phyloP scores from a whole-genome alignment of 2,113 vertebrate species.

The Lucifuga dentata region DNA sequence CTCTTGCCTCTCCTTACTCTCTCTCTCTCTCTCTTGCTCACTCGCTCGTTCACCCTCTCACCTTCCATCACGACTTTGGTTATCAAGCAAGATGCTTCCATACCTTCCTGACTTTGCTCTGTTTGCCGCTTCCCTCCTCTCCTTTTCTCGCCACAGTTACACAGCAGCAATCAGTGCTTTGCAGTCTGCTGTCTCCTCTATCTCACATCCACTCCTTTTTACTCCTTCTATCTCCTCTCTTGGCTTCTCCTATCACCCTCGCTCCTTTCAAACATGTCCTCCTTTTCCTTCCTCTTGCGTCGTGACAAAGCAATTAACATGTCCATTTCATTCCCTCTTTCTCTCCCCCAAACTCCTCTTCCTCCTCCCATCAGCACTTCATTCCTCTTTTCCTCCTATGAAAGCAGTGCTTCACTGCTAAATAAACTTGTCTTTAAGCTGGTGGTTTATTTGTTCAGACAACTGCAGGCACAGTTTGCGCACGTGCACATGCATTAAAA shows the following conservation, averaged over 20 bases:
- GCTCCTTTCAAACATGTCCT: conserved; percentile 37
- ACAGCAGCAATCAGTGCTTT: conserved; percentile 61
- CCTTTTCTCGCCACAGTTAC: conserved; percentile 44
- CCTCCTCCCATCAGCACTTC: conserved; percentile 4
- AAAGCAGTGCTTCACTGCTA: conserved; percentile 21
- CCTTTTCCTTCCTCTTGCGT: conserved; percentile 33
- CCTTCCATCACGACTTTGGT: conserved; percentile 32
- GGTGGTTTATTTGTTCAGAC: conserved; percentile 46
- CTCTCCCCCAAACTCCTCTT: conserved; percentile 9
- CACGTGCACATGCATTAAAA: background rate
- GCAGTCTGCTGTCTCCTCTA: conserved; percentile 18
- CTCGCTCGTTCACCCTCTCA: conserved; percentile 9
- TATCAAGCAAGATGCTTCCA: conserved; percentile 41
- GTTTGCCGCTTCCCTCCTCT: conserved; percentile 36
- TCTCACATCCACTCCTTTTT: conserved; percentile 3
- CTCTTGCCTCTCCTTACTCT: conserved; percentile 16
- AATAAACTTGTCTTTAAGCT: conserved; percentile 49
- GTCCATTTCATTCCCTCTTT: conserved; percentile 2
- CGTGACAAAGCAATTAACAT: conserved; percentile 61
- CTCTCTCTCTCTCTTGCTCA: background rate
- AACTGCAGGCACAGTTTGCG: background rate
- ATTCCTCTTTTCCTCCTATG: conserved; percentile 22
- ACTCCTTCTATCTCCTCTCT: conserved; percentile 2
- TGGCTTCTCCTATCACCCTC: conserved; percentile 31
- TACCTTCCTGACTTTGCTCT: conserved; percentile 51